Evolutionary conservation across 2,113 vertebrate genomes (phyloP).

Genomic region (Onychorhynchus coronatus): DNA sequence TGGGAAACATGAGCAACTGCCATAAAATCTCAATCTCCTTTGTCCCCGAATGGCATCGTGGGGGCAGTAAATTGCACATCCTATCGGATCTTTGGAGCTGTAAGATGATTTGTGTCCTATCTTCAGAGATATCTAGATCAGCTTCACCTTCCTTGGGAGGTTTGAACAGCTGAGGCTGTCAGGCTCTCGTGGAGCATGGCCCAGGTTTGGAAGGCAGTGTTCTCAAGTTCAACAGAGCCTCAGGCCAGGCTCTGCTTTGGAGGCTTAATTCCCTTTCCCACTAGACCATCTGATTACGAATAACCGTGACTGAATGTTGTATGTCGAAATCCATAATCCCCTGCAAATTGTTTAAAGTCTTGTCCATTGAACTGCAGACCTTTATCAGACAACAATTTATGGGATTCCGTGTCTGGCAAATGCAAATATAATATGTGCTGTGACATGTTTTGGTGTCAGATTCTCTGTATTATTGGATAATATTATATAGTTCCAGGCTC

Average conservation of each 20-base stretch:
- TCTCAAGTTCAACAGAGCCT: neutral
- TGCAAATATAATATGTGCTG: neutral
- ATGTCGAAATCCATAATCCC: conserved; percentile 54
- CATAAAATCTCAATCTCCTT: neutral
- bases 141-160: neutral
- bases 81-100: neutral
- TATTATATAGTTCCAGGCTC: neutral
- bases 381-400: conserved; percentile 60
- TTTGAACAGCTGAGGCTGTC: neutral
- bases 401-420: conserved; percentile 48
- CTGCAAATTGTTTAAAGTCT: conserved; percentile 47
- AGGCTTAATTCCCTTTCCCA: conserved; percentile 25
- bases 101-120: neutral
- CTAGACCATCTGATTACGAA: conserved; percentile 1
- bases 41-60: neutral
- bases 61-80: neutral
- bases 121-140: neutral
- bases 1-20: neutral
- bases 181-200: neutral
- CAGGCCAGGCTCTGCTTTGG: neutral
- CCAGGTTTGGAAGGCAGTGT: neutral
- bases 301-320: conserved; percentile 34
- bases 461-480: conserved; percentile 23
- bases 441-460: conserved; percentile 32
- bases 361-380: conserved; percentile 38